Evolutionary conservation across 30 jellyfish, hydroid and myxozoan species (phyloP), one percentile per base, ranked within the genome.

Genomic region (Turritopsis dohrnii): DNA sequence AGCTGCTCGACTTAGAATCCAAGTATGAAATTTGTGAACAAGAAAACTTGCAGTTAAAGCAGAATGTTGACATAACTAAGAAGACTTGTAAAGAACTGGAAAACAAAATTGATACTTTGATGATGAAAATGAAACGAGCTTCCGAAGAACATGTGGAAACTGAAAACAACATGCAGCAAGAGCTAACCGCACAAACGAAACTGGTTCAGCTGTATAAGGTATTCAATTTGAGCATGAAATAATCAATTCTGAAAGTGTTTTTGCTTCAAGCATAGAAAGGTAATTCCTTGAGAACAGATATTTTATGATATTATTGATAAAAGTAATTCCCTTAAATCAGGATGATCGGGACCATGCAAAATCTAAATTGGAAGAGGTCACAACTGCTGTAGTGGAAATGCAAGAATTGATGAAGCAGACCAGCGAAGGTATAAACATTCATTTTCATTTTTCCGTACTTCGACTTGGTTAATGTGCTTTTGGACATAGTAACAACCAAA

Each of bases 131-230:
- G 30, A 83, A 88, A 72, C 54, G 75, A 92, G 90, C 91, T 19
- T 76, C 93, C 29, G 96, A 88, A 31, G 92, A 84, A 21, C 71
- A 84, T 65, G 85, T 91, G 0, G 96, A 93, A 66, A 69, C 85
- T 31, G 96, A 93, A 75, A 72, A 84, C 29, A 91, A 88, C 79
- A 81, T 93, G 95, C 88, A 81, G 80, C 82, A 83, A 66, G 98
- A 93, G 81, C 88, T 93, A 29, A 72, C 84, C 81, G 89, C 98
- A 3, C 95, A 93, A 66, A 76, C 93, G 19, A 93, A 88, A 54
- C 86, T 93, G 52, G 96, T 88, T 22, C 89, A 79, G 16, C 90
- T 93, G 16, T 93, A 93, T 79, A 93, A 93, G 96, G 98, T 93
- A 76, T 8, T 18, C 7, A 8, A 71, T 60, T 25, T 53, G 54